These are phyloP conservation scores for Drosophila tsacasi DNA, from an alignment of 1,140 invertebrate genomes.

Conservation along the genomic window DNA sequence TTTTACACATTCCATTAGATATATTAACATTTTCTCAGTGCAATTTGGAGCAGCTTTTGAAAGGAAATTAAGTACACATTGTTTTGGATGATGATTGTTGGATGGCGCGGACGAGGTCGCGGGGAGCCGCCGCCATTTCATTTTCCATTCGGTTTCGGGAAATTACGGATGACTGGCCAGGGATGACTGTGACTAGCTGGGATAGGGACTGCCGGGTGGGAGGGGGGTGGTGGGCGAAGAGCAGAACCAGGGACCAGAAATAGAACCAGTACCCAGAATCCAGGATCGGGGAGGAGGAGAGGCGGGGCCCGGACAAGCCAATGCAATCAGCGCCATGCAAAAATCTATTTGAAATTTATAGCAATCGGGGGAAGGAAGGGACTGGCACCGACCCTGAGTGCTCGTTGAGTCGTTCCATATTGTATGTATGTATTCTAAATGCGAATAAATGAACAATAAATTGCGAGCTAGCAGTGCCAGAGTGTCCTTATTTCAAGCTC, in stretches of 20 bases:
- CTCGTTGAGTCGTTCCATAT: slow-evolving; percentile 41
- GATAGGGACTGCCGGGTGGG: neutral
- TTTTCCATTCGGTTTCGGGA: slow-evolving; percentile 64
- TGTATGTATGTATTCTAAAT: slow-evolving; percentile 43
- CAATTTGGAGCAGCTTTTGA: slow-evolving; percentile 6
- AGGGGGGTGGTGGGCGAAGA: no score
- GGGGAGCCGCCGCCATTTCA: slow-evolving; percentile 14
- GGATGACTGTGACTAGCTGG: neutral
- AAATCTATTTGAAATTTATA: slow-evolving; percentile 51
- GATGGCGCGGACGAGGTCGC: neutral
- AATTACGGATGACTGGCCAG: slow-evolving; percentile 61
- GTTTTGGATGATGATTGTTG: slow-evolving; percentile 44
- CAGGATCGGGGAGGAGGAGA: neutral
- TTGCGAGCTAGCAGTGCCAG: slow-evolving; percentile 42
- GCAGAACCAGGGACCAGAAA: slow-evolving; percentile 1
- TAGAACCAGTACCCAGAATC: neutral
- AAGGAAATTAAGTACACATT: slow-evolving; percentile 75
- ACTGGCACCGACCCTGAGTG: no score
- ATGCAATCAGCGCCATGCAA: slow-evolving; percentile 53
- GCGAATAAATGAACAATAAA: slow-evolving; percentile 68
- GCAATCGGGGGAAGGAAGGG: slow-evolving; percentile 11
- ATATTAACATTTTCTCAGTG: slow-evolving; percentile 4
- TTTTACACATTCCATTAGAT: neutral
- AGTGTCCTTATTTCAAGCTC: slow-evolving; percentile 13
- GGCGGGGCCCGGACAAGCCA: slow-evolving; percentile 20